Percentiles rank a stretch among this genome's conserved stretches.
phyloP scores from a whole-genome alignment of 2,888 invertebrate species.

The Volucella bombylans region DNA sequence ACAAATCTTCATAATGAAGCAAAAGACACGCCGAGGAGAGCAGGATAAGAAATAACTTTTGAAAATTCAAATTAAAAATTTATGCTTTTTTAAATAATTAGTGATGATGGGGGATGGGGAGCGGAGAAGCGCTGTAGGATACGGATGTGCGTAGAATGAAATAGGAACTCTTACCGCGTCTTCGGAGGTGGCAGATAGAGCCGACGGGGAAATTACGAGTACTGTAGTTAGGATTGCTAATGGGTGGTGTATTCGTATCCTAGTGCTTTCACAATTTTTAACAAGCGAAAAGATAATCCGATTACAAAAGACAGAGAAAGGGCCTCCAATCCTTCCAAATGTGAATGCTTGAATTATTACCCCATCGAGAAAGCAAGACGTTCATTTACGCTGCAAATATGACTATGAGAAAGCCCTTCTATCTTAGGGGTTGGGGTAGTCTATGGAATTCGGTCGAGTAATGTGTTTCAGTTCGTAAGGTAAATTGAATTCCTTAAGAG shows the following conservation, averaged over 20 bases:
- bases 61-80: conserved; percentile 66
- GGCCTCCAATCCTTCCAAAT: conserved; percentile 42
- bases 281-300: conserved; percentile 62
- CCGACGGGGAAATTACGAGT: neutral
- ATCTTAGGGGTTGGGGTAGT: neutral
- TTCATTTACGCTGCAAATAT: conserved; percentile 6
- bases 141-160: neutral
- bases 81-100: conserved; percentile 71
- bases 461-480: conserved; percentile 52
- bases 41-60: conserved; percentile 58
- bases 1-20: conserved; percentile 37
- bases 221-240: conserved; percentile 44
- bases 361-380: conserved; percentile 49
- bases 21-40: conserved; percentile 22
- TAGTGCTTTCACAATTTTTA: conserved; percentile 4
- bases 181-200: neutral
- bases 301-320: conserved; percentile 52
- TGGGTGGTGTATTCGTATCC: conserved; percentile 19
- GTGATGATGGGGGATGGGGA: conserved; percentile 26
- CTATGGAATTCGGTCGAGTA: conserved; percentile 29
- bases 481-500: conserved; percentile 73
- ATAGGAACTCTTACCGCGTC: conserved; percentile 5
- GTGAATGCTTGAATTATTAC: conserved; percentile 59
- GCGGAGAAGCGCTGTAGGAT: neutral
- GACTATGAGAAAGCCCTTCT: neutral